phyloP scores from a whole-genome alignment of 2,797 vertebrate species.

The Acipenser transmontanus region DNA sequence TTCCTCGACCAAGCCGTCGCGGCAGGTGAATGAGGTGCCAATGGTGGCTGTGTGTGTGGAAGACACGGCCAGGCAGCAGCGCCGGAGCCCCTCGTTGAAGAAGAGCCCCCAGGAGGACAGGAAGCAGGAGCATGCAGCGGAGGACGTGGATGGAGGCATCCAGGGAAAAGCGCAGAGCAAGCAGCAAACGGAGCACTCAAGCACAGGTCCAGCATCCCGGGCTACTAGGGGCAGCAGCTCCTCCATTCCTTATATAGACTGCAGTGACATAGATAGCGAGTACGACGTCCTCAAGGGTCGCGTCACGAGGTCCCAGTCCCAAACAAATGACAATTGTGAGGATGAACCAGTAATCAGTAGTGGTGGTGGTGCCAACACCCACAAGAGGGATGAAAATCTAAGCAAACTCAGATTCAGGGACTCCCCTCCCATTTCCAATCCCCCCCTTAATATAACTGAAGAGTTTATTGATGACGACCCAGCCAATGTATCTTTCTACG shows the following conservation, averaged over 20 bases:
- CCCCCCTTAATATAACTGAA: conserved; percentile 52
- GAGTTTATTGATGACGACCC: conserved; percentile 61
- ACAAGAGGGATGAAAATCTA: conserved; percentile 55
- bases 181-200: conserved; percentile 68
- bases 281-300: conserved; percentile 64
- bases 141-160: conserved; percentile 55
- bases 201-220: conserved; percentile 86
- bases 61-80: conserved; percentile 51
- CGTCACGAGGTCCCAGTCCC: conserved; percentile 59
- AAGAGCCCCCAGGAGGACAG: conserved; percentile 52
- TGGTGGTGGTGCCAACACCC: conserved; percentile 35
- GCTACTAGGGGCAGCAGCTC: conserved; percentile 70
- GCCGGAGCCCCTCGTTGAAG: conserved; percentile 47
- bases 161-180: conserved; percentile 52
- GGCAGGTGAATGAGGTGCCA: conserved; percentile 55
- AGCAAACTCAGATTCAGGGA: conserved; percentile 56
- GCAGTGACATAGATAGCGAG: conserved; percentile 77
- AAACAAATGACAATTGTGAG: conserved; percentile 68
- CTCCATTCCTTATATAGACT: conserved; percentile 79
- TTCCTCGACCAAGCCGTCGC: conserved; percentile 55
- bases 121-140: conserved; percentile 45
- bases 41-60: conserved; percentile 51
- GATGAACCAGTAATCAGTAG: conserved; percentile 54
- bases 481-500: conserved; percentile 55
- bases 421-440: conserved; percentile 51